Evolutionary conservation across 2,888 invertebrate genomes (phyloP), one percentile per base, ranked within the genome.

Genomic region (Euclidia mi): DNA sequence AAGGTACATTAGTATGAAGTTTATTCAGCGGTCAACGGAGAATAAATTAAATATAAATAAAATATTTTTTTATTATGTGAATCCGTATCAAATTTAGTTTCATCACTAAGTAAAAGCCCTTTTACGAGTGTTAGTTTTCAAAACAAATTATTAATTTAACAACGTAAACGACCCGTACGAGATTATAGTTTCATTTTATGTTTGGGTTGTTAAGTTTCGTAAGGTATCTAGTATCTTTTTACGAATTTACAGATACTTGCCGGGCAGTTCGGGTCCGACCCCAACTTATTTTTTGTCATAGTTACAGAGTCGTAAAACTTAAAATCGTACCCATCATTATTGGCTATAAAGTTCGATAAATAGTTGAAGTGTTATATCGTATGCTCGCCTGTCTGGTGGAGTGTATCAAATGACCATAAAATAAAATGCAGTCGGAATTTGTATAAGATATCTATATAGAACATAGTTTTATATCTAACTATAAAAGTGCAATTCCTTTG

Each of bases 61-160:
- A 68, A 69, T 56, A 56, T 48, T 64, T 69, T 69, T 68, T 73
- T 61, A 70, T 37, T 50, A 69, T 44, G 57, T 73, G 65, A 73
- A 56, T 52, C 44, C 61, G 42, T 63, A 65, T 65, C 28, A 55
- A 52, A 70, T 63, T 56, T 55, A 59, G 28, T 69, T 45, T 70
- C 71, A 70, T 70, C 59, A 62, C 48, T 55, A 59, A 70, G 66
- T 70, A 62, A 65, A 73, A 56, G 47, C 12, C 34, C 56, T 70
- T 73, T 71, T 73, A 71, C 55, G 66, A 71, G 66, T 70, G 56
- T 71, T 65, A 41, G 63, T 62, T 71, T 71, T 57, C 58, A 59
- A 73, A 73, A 73, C 53, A 71, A 70, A 71, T 70, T 70, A 70
- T 73, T 73, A 73, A 71, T 65, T 71, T 73, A 63, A 70, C 51